Evolutionary conservation across 2,797 vertebrate species (phyloP), one percentile per base, ranked within the genome.

Genomic region (Spinus olivaceus): DNA sequence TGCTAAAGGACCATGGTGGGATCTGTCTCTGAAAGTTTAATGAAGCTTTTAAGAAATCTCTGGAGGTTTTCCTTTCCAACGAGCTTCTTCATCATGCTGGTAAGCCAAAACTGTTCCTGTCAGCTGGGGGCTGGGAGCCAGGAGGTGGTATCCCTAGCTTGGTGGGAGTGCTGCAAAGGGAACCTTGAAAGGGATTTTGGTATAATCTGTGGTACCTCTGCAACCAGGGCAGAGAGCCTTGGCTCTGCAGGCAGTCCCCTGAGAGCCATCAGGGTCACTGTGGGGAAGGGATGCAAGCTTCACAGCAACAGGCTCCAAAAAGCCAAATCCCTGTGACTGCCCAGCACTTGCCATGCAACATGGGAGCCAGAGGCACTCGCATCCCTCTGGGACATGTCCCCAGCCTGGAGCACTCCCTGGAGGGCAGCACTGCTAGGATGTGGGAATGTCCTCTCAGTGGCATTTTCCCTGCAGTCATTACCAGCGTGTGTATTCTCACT

Each of bases 301-400:
- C 72, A 59, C 33, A 46, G 47, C 22, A 14, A 11, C 3, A 53
- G 22, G 30, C 46, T 80, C 53, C 56, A 54, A 70, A 77, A 86
- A 86, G 15, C 25, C 39, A 66, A 71, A 41, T 67, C 49, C 37
- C 27, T 7, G 12, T 0, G 2, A 63, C 6, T 0, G 1, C 53
- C 35, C 24, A 8, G 32, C 27, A 72, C 56, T 78, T 15, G 6
- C 20, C 2, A 0, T 12, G 51, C 32, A 60, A 57, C 3, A 5
- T 5, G 23, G 74, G 56, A 86, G 67, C 41, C 60, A 39, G n/a
- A 41, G 25, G 39, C 28, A 32, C 57, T 30, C 14, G 1, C 3
- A 3, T 49, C 66, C 44, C 60, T 44, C 44, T 44, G 71, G 91
- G 44, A 32, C 1, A 0, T 3, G 23, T 15, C n/a, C 66, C 59